phyloP scores from a whole-genome alignment of 2,113 vertebrate species.

The Ochotona curzoniae region DNA sequence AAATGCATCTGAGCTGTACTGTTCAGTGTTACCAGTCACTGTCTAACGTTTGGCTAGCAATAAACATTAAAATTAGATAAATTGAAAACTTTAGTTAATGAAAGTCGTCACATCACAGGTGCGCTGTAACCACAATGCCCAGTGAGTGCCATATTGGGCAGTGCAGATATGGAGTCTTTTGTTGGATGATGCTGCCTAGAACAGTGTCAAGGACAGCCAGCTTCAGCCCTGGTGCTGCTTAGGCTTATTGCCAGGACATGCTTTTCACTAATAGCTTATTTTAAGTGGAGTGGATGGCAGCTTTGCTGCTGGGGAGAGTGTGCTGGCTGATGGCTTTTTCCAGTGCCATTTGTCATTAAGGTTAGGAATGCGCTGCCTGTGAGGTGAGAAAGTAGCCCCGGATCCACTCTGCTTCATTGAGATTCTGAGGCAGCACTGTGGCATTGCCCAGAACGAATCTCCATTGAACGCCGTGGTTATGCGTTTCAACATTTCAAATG shows the following conservation, averaged over 20 bases:
- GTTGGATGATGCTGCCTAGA: neutral
- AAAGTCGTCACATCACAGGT: neutral
- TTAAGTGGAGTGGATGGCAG: conserved; percentile 21
- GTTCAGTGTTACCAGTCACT: neutral
- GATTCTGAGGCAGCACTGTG: neutral
- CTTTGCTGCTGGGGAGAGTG: neutral
- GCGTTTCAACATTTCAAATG: conserved; percentile 44
- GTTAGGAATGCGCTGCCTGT: neutral
- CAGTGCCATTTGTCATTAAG: conserved; percentile 29
- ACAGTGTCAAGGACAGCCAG: neutral
- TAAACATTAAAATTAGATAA: neutral
- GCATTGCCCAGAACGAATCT: conserved; percentile 15
- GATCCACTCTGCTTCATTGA: conserved; percentile 38
- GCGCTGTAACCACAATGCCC: too few species aligned
- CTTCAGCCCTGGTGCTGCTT: neutral
- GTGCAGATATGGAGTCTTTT: neutral
- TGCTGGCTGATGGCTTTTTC: conserved; percentile 11
- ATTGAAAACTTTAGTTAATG: neutral
- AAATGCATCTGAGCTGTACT: neutral
- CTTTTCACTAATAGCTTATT: neutral
- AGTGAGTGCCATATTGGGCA: neutral
- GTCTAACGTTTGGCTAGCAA: neutral
- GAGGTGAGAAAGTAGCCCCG: neutral
- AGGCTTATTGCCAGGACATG: neutral
- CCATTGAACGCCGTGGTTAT: neutral